phyloP scores from a whole-genome alignment of 2,797 vertebrate genomes.

The Stomatorhinus walkeri region DNA sequence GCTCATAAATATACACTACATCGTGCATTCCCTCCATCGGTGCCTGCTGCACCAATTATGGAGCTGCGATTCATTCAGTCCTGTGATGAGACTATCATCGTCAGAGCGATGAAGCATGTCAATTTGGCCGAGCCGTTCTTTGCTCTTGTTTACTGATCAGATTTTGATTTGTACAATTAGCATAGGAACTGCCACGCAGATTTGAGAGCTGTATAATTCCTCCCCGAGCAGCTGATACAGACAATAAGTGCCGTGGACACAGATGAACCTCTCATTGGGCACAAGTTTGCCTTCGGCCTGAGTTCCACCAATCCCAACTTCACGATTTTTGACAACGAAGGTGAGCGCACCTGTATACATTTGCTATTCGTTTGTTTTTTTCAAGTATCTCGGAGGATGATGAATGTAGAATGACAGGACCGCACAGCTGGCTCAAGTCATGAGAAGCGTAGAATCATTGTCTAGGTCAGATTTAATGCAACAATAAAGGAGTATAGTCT shows the following conservation, averaged over 20 bases:
- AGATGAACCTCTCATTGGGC: conserved; percentile 88
- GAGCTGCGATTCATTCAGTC: background rate
- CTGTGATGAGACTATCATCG: background rate
- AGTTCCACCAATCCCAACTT: conserved; percentile 90
- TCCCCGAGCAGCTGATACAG: conserved; percentile 77
- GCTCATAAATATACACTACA: background rate
- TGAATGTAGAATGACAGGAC: background rate
- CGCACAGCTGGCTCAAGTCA: background rate
- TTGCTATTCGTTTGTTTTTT: background rate
- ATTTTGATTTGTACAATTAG: conserved; percentile 5
- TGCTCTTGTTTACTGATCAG: background rate
- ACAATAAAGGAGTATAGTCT: background rate
- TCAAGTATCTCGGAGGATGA: background rate
- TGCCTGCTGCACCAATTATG: background rate
- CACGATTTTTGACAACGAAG: conserved; percentile 90
- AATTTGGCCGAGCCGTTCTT: background rate
- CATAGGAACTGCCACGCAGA: background rate
- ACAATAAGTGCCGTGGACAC: conserved; percentile 95
- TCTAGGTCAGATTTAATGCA: background rate
- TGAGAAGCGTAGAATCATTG: background rate
- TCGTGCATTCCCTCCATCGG: background rate
- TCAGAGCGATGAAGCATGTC: background rate
- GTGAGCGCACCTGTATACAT: conserved; percentile 49
- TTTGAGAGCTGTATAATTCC: background rate
- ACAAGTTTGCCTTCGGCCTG: conserved; percentile 96